Evolutionary conservation across 1,140 invertebrate species (phyloP).

Genomic region (Meloidogyne floridensis): DNA sequence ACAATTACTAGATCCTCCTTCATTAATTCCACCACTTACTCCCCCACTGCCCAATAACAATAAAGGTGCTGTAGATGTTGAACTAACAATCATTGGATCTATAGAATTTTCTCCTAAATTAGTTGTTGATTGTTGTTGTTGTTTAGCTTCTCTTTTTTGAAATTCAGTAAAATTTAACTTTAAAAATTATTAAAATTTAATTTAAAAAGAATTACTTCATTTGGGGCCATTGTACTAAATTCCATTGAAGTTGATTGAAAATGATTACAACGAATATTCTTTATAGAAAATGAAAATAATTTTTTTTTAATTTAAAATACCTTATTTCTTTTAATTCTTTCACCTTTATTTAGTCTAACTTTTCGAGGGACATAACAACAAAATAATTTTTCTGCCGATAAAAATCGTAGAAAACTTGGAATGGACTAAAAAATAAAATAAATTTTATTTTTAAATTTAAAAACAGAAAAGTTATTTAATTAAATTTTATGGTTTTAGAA

Average conservation of each 20-base stretch:
- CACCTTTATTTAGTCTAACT: constrained; percentile 60
- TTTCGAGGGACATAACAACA: constrained; percentile 60
- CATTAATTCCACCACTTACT: no score
- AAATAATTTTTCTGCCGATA: constrained; percentile 60
- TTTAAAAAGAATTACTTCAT: constrained; percentile 50
- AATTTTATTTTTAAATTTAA: neutral
- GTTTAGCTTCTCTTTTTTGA: constrained; percentile 51
- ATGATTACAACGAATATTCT: constrained; percentile 24
- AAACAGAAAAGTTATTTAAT: no score
- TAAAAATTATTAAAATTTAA: neutral
- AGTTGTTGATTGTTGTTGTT: constrained; percentile 40
- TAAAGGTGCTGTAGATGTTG: constrained; percentile 17
- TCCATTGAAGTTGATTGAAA: constrained; percentile 55
- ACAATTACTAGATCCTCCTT: no score
- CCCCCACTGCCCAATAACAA: constrained; percentile 6
- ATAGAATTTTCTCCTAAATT: constrained; percentile 39
- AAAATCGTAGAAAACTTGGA: constrained; percentile 57
- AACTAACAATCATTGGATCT: constrained; percentile 22
- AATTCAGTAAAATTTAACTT: constrained; percentile 63
- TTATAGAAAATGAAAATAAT: neutral
- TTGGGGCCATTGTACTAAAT: constrained; percentile 60
- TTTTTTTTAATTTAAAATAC: constrained; percentile 47
- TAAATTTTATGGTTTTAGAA: no score
- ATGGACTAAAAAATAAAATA: constrained; percentile 51
- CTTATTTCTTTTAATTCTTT: constrained; percentile 49